Percentiles rank a stretch among this genome's conserved stretches.
phyloP scores from a whole-genome alignment of 2,888 invertebrate genomes.

The Brachypterus glaber region DNA sequence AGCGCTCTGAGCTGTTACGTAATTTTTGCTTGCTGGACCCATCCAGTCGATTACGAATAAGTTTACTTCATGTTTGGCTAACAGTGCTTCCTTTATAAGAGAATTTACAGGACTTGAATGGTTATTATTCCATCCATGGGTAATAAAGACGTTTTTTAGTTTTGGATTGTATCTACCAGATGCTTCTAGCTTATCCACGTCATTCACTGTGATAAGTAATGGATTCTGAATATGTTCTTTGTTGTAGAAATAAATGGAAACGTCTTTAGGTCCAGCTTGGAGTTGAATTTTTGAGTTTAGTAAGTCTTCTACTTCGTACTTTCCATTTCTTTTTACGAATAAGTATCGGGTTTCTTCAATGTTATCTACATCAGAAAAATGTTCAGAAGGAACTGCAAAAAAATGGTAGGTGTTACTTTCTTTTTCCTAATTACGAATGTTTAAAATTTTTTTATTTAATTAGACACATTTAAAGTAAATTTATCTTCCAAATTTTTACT shows the following conservation, averaged over 20 bases:
- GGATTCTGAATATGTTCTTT: conserved; percentile 15
- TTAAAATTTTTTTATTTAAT: too few relatives aligned
- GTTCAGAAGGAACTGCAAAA: too few relatives aligned
- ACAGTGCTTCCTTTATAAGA: conserved; percentile 22
- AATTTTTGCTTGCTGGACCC: conserved; percentile 21
- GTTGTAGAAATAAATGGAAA: conserved; percentile 26
- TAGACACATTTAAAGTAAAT: too few relatives aligned
- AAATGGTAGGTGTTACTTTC: too few relatives aligned
- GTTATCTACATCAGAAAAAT: too few relatives aligned
- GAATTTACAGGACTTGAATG: conserved; percentile 24
- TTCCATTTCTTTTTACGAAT: conserved; percentile 1
- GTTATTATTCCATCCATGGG: conserved; percentile 33
- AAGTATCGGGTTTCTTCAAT: too few relatives aligned
- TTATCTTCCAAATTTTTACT: too few relatives aligned
- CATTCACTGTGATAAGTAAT: conserved; percentile 8
- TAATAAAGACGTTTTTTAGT: conserved; percentile 27
- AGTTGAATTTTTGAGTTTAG: neutral
- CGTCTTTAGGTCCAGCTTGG: conserved; percentile 18
- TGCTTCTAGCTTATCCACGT: conserved; percentile 11
- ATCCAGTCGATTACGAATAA: conserved; percentile 34
- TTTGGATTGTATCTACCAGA: conserved; percentile 19
- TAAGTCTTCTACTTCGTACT: conserved; percentile 10
- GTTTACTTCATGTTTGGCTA: conserved; percentile 28
- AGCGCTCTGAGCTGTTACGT: conserved; percentile 20
- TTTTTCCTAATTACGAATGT: too few relatives aligned